Base-by-base conservation (phyloP, 2,113 vertebrate genomes). In the Monopterus albus region DNA sequence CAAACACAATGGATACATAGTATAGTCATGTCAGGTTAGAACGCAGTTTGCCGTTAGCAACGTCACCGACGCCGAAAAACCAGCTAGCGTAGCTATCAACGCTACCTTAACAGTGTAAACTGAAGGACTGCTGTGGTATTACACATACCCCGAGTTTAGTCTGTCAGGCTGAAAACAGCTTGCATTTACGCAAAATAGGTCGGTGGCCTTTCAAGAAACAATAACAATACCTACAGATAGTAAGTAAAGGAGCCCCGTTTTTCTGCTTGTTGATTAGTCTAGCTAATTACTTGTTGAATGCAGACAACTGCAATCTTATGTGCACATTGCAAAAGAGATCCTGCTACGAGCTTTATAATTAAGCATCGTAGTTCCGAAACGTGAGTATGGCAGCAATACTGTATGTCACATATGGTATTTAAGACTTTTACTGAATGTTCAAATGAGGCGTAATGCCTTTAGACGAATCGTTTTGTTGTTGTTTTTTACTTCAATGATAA, bases 141-240 rank as follows among this genome's bases (percentile, higher is more conserved):
- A 0, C 35, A 1, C 0, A n/a, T 7, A 2, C 74, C 87, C 83
- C 6, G 56, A 11, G 6, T 45, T 20, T 11, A 5, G 68, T 1
- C 72, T 84, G 0, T 23, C 75, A 89, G 89, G 81, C 33, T 26
- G 15, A 2, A n/a, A n/a, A n/a, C n/a, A n/a, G n/a, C n/a, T n/a
- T n/a, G n/a, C n/a, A n/a, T n/a, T n/a, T n/a, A n/a, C n/a, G n/a
- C n/a, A n/a, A n/a, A n/a, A n/a, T n/a, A n/a, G n/a, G n/a, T n/a
- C n/a, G n/a, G n/a, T n/a, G n/a, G n/a, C n/a, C n/a, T n/a, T n/a
- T 8, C 9, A 15, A 58, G 13, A 3, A 23, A 7, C 3, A n/a
- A n/a, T n/a, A n/a, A n/a, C n/a, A n/a, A n/a, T n/a, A n/a, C n/a
- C n/a, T n/a, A n/a, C n/a, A n/a, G 29, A 31, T 31, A 7, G 29